A percentile compares a stretch with the other conserved stretches of the same genome.
Evolutionary conservation across 2,888 invertebrate genomes (phyloP).

Genomic region (Habroteleia sp.): DNA sequence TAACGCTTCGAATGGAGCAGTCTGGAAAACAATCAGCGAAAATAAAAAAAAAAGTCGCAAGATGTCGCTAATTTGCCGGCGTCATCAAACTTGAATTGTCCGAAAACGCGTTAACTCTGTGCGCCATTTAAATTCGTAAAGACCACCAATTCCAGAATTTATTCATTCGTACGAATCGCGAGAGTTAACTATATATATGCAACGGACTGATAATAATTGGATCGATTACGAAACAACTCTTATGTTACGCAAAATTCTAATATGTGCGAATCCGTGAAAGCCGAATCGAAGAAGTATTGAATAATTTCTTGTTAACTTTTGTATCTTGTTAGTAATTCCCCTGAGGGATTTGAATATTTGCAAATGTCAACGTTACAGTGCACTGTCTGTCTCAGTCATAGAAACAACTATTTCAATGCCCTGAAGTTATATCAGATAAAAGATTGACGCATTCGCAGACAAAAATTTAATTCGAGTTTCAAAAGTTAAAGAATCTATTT

Average conservation of each 20-base stretch:
- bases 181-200: constrained; percentile 62
- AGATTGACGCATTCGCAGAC: too few relatives aligned
- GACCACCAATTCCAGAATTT: constrained; percentile 44
- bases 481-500: too few relatives aligned
- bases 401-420: background rate
- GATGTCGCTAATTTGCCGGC: too few relatives aligned
- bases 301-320: constrained; percentile 45
- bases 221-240: constrained; percentile 54
- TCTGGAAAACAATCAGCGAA: constrained; percentile 8
- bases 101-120: constrained; percentile 9
- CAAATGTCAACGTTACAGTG: constrained; percentile 44
- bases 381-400: constrained; percentile 2
- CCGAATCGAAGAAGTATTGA: constrained; percentile 46
- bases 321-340: constrained; percentile 47
- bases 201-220: constrained; percentile 63
- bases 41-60: too few relatives aligned
- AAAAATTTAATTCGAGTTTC: too few relatives aligned
- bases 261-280: constrained; percentile 54
- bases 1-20: background rate
- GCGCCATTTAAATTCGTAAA: constrained; percentile 17
- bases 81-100: constrained; percentile 12
- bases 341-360: constrained; percentile 36
- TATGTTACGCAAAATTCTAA: constrained; percentile 64
- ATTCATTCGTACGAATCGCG: constrained; percentile 44
- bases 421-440: background rate